These are phyloP conservation scores for Coluber constrictor DNA, from an alignment of 2,797 vertebrate genomes.

Conservation along the genomic window DNA sequence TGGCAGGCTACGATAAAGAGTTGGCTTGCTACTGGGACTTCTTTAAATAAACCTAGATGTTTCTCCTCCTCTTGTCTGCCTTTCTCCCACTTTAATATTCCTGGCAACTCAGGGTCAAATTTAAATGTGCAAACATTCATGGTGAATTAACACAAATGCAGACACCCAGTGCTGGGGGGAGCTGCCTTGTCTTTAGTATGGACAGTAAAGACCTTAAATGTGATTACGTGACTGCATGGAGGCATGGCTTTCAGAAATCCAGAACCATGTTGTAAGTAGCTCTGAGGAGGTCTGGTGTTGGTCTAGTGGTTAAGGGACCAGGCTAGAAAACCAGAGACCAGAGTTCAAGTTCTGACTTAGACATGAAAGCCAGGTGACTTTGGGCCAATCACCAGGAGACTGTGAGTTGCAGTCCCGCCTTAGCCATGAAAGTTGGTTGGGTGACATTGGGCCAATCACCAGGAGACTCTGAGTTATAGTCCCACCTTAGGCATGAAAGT, in stretches of 20 bases:
- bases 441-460: no score
- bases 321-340: background rate
- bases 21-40: background rate
- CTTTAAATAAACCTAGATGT: background rate
- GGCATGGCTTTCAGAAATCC: background rate
- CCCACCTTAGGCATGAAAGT: no score
- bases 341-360: background rate
- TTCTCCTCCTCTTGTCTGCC: background rate
- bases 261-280: background rate
- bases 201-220: background rate
- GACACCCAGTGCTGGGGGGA: background rate
- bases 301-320: background rate
- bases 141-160: background rate
- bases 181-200: background rate
- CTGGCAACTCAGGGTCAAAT: background rate
- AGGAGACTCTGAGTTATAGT: no score
- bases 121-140: slow-evolving; percentile 15
- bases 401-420: no score
- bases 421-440: no score
- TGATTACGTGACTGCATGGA: background rate
- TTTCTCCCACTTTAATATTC: slow-evolving; percentile 9
- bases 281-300: background rate
- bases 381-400: no score
- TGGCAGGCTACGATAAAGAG: slow-evolving; percentile 20
- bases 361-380: no score